Evolutionary conservation across 92 coral and sea anemone species (phyloP).

Genomic region (Palythoa grandiflora): DNA sequence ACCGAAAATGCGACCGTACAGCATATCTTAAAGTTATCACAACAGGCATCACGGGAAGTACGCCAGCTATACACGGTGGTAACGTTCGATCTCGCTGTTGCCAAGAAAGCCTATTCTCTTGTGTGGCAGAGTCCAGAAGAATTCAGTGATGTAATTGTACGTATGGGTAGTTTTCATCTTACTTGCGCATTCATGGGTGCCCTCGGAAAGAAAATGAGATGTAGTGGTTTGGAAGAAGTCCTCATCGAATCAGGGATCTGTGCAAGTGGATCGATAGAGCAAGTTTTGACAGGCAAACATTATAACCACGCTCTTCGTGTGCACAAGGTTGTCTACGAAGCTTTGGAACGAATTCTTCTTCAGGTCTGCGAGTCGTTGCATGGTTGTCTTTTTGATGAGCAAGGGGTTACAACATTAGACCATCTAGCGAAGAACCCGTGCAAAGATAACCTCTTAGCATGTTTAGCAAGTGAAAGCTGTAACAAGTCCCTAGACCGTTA

Average conservation of each 20-base stretch:
- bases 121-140: slow-evolving; percentile 42
- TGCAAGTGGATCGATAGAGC: slow-evolving; percentile 51
- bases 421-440: slow-evolving; percentile 51
- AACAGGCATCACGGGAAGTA: slow-evolving; percentile 39
- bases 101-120: slow-evolving; percentile 46
- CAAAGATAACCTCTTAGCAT: slow-evolving; percentile 39
- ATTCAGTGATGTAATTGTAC: slow-evolving; percentile 36
- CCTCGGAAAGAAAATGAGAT: slow-evolving; percentile 53
- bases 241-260: slow-evolving; percentile 52
- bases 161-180: slow-evolving; percentile 46
- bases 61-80: slow-evolving; percentile 40
- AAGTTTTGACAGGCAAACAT: slow-evolving; percentile 44
- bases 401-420: slow-evolving; percentile 30
- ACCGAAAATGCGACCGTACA: slow-evolving; percentile 55
- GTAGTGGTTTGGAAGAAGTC: slow-evolving; percentile 54
- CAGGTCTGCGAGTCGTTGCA: background rate
- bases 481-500: slow-evolving; percentile 23
- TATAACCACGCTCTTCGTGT: slow-evolving; percentile 43
- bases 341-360: slow-evolving; percentile 38
- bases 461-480: slow-evolving; percentile 54
- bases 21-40: slow-evolving; percentile 42
- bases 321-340: slow-evolving; percentile 45
- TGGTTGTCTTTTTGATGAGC: background rate
- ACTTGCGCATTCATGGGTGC: slow-evolving; percentile 39
- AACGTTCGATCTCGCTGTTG: slow-evolving; percentile 56